Conservation (phyloP, 2,797 vertebrate genomes). For the Acridotheres tristis region DNA sequence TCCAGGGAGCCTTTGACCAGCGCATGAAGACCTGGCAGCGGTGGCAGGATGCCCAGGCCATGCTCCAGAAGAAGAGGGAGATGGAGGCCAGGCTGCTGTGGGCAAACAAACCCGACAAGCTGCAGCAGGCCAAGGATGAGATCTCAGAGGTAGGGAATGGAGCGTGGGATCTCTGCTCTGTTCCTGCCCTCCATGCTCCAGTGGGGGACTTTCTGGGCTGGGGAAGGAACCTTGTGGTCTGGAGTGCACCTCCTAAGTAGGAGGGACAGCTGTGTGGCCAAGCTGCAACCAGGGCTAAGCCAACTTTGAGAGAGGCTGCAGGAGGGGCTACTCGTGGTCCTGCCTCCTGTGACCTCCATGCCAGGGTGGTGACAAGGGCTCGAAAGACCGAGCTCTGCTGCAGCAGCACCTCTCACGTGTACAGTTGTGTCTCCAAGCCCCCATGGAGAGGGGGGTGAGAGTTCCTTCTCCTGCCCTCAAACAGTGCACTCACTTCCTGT, state of each 20-base stretch:
- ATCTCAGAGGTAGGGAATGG: conserved; percentile 84
- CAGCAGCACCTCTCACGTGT: rapidly evolving
- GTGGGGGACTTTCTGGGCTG: background rate
- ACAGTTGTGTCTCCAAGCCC: rapidly evolving
- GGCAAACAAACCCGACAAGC: conserved; percentile 98
- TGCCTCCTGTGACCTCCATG: rapidly evolving
- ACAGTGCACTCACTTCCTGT: background rate
- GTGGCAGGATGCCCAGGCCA: conserved; percentile 94
- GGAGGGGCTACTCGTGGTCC: background rate
- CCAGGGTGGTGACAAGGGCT: background rate
- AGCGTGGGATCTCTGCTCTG: background rate
- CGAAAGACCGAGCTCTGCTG: rapidly evolving
- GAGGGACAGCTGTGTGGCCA: background rate
- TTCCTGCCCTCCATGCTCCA: background rate
- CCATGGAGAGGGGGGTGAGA: background rate
- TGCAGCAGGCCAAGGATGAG: conserved; percentile 97
- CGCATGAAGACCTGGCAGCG: conserved; percentile 97
- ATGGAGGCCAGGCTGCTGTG: conserved; percentile 92
- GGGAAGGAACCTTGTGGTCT: background rate
- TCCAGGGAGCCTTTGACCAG: conserved; percentile 94
- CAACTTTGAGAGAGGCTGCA: background rate
- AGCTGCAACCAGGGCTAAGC: background rate
- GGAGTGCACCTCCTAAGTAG: background rate
- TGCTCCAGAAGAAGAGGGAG: conserved; percentile 95
- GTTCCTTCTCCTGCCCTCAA: background rate